Percentiles rank a stretch among this genome's conserved stretches.
Evolutionary conservation across 2,797 vertebrate species (phyloP).

Genomic region (Masticophis lateralis): DNA sequence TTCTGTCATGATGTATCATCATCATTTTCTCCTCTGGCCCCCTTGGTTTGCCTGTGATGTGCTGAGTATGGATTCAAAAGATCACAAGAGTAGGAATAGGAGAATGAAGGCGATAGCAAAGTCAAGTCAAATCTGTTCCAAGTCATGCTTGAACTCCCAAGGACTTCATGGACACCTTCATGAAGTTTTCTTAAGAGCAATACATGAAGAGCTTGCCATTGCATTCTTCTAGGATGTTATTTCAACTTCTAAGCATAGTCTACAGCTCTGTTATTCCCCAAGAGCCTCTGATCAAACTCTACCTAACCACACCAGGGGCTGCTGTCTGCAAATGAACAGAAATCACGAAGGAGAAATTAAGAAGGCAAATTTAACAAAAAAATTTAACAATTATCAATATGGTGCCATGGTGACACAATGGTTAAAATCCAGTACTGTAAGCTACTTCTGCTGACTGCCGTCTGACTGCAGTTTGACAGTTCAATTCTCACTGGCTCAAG

Average conservation of each 20-base stretch:
- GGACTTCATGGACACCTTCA: background rate
- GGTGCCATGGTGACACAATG: too few species aligned
- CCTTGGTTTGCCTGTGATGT: background rate
- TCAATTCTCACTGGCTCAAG: too few species aligned
- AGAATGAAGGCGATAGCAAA: too few species aligned
- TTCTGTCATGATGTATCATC: background rate
- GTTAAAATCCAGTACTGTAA: too few species aligned
- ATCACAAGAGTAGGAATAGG: background rate
- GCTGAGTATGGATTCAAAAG: background rate
- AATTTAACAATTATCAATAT: background rate
- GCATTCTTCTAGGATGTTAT: background rate
- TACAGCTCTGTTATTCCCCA: background rate
- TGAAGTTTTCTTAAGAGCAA: background rate
- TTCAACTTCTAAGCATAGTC: background rate
- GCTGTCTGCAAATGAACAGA: background rate
- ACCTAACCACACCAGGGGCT: background rate
- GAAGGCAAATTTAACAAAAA: background rate
- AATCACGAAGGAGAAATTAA: background rate
- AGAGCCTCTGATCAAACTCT: background rate
- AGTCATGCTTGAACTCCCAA: background rate
- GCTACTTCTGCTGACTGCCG: too few species aligned
- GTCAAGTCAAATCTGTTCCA: too few species aligned
- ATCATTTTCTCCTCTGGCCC: background rate
- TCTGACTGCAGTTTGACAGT: too few species aligned
- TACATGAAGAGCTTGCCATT: background rate